phyloP scores from a whole-genome alignment of 2,797 vertebrate genomes.

The Microcaecilia unicolor region DNA sequence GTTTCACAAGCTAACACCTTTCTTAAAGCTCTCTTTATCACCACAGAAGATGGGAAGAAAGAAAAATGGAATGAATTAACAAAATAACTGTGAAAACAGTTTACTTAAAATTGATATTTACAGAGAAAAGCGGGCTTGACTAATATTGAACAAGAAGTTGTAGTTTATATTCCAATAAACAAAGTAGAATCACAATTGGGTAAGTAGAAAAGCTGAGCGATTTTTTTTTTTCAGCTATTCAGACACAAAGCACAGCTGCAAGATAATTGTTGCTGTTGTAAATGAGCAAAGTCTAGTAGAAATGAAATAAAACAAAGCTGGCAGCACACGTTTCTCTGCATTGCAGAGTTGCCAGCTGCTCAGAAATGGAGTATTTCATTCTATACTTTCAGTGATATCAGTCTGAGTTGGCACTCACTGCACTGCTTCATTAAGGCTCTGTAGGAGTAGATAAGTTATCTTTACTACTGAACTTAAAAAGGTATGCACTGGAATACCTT shows the following conservation, averaged over 20 bases:
- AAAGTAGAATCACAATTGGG: no score
- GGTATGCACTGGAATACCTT: no score
- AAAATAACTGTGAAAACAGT: not conserved
- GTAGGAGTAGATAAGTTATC: no score
- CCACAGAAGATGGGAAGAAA: not conserved
- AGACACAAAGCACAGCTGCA: slow-evolving; percentile 39
- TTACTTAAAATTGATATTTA: slow-evolving; percentile 23
- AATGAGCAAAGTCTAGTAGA: slow-evolving; percentile 27
- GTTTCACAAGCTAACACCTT: no score
- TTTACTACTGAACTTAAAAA: no score
- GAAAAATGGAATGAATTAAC: slow-evolving; percentile 1
- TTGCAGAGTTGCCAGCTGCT: not conserved
- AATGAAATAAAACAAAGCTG: slow-evolving; percentile 10
- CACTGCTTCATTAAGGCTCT: no score
- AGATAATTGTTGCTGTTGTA: slow-evolving; percentile 28
- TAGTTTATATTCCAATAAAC: slow-evolving; percentile 17
- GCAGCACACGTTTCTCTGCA: not conserved
- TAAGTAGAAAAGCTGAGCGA: slow-evolving; percentile 34
- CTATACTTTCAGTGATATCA: not conserved
- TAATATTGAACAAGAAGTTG: slow-evolving; percentile 11
- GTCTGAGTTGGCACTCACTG: no score
- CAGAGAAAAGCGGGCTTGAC: not conserved
- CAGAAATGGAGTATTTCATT: not conserved
- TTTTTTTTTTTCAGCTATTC: slow-evolving; percentile 50
- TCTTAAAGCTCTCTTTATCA: no score